Evolutionary conservation across 2,888 invertebrate genomes (phyloP), one percentile per base, ranked within the genome.

Genomic region (Atherix ibis): DNA sequence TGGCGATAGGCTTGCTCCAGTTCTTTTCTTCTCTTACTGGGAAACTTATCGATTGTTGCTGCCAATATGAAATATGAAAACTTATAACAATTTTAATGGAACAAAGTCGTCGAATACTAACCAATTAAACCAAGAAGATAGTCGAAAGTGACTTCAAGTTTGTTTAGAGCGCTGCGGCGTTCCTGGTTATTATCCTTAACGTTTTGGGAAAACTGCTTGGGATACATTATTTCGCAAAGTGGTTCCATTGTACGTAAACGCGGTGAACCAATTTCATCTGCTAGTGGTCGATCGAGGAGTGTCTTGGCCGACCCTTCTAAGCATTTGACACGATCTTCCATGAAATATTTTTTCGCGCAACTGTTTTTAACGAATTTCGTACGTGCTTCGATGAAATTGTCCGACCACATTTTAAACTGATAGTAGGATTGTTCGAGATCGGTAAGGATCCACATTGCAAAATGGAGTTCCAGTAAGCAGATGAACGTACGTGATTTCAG

Each of bases 401-500:
- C 32, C 19, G 56, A 57, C 54, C 53, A 56, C 17, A 50, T 51
- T 2, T 44, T 40, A 35, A 59, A 56, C 1, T 48, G 49, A 19
- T 56, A 51, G 31, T 51, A 43, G 3, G 46, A 47, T 2, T 49
- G 45, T 38, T 54, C 46, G 5, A 59, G 41, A 27, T 58, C 56
- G 0, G 51, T 48, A 27, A 55, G 47, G 6, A 56, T 46, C 39
- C 52, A 51, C 4, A 59, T 43, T 1, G 55, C 52, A 3, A 50
- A 55, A 35, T 60, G 58, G 46, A 60, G 47, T 37, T 60, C 56
- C 2, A 58, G 40, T 2, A 60, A 42, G 19, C 50, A 37, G 32
- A 58, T 48, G 35, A 56, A 60, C 0, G 58, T 57, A 35, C 53
- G 53, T 1, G 43, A 44, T 42, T 58, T 58, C 3, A 60, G 43